A percentile compares a stretch with the other conserved stretches of the same genome.
Conservation (phyloP, 2,888 invertebrate species). For the Tridacna crocea region DNA sequence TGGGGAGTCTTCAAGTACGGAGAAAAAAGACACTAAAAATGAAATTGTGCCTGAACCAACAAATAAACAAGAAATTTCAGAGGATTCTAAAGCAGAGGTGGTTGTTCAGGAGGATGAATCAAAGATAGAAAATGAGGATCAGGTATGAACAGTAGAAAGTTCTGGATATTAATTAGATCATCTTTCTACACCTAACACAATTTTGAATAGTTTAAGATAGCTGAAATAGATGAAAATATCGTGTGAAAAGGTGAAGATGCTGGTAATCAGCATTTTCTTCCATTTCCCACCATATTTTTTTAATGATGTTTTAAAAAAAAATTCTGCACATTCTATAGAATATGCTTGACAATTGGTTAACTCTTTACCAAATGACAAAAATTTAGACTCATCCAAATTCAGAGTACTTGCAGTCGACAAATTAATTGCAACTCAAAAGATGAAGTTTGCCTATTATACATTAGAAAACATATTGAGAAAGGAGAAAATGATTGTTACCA, state of each 20-base stretch:
- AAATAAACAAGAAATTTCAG: constrained; percentile 11
- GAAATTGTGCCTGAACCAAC: not conserved
- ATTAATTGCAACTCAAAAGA: too few species aligned
- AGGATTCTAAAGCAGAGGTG: constrained; percentile 17
- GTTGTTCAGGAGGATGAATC: constrained; percentile 11
- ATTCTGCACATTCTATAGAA: too few species aligned
- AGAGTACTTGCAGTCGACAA: too few species aligned
- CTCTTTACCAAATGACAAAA: too few species aligned
- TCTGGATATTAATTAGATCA: not conserved
- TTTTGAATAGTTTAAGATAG: constrained; percentile 6
- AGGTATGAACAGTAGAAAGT: not conserved
- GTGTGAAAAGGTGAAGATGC: not conserved
- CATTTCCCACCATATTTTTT: not conserved
- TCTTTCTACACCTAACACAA: not conserved
- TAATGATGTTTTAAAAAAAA: too few species aligned
- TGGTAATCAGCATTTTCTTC: not conserved
- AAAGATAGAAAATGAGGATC: not conserved
- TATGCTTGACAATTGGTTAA: too few species aligned
- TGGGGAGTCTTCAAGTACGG: not conserved
- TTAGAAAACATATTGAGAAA: too few species aligned
- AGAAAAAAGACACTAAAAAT: not conserved
- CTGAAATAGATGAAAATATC: not conserved
- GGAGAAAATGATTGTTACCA: too few species aligned
- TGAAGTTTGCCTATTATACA: too few species aligned
- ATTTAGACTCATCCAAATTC: too few species aligned